phyloP scores from a whole-genome alignment of 1,140 invertebrate species.

The Aethina tumida region DNA sequence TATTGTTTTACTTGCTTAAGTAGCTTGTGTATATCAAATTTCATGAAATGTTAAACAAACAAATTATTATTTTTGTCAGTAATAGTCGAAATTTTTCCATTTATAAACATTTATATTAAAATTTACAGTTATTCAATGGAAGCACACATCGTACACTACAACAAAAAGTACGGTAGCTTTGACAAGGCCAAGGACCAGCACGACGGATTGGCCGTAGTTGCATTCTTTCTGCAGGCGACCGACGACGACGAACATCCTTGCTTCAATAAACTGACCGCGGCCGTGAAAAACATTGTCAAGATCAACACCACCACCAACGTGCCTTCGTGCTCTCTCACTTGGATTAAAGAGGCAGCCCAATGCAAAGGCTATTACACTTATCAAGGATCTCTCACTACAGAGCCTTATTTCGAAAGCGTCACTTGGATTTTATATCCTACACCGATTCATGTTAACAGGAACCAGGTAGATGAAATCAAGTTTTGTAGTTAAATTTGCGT shows the following conservation, averaged over 20 bases:
- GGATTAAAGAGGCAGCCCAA: constrained; percentile 37
- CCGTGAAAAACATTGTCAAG: constrained; percentile 32
- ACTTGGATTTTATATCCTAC: constrained; percentile 65
- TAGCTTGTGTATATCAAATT: no score
- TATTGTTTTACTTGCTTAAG: no score
- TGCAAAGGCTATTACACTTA: constrained; percentile 48
- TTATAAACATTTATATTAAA: constrained; percentile 2
- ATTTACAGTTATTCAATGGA: constrained; percentile 55
- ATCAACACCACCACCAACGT: constrained; percentile 27
- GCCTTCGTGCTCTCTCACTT: constrained; percentile 36
- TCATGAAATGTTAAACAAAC: no score
- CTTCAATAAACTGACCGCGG: constrained; percentile 32
- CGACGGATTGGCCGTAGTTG: constrained; percentile 68
- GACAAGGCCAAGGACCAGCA: constrained; percentile 55
- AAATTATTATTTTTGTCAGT: no score
- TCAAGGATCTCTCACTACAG: constrained; percentile 62
- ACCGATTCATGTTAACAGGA: constrained; percentile 55
- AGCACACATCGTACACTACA: constrained; percentile 71
- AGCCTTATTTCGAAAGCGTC: constrained; percentile 58
- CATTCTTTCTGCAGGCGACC: constrained; percentile 51
- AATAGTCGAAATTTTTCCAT: no score
- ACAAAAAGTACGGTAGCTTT: constrained; percentile 58
- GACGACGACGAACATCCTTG: constrained; percentile 35
- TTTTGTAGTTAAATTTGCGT: no score
- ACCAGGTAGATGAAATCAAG: constrained; percentile 54